Evolutionary conservation across 2,113 vertebrate genomes (phyloP), one percentile per base, ranked within the genome.

Genomic region (Plecotus auritus): DNA sequence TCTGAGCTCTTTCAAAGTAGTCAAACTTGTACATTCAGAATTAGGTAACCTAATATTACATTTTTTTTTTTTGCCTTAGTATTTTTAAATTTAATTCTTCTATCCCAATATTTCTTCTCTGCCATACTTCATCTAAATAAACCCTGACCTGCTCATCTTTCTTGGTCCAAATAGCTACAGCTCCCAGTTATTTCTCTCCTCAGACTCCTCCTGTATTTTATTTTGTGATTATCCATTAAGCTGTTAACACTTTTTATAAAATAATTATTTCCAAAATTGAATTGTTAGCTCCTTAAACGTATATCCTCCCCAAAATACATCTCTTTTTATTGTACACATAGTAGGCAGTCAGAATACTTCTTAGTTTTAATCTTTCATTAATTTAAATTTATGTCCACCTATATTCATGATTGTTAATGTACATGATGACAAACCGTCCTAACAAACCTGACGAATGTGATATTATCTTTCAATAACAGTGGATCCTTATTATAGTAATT

Each of bases 51-150:
- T 47, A 30, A 66, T 81, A n/a, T 30, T 84, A 12, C 0, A 66
- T 40, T 40, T 87, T 80, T 90, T 51, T 85, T 91, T 90, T 59
- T 82, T 93, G 47, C 23, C 22, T 77, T 37, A 22, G 30, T 85
- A 56, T 80, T 93, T 96, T 94, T 61, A 67, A 72, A 67, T 73
- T 80, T 73, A 82, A 26, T 88, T 93, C 45, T 85, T 20, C 5
- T 26, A 26, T 40, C 28, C 81, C 5, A 88, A 0, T 82, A 23
- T 90, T 85, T 92, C 32, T 95, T 82, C 49, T 81, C 18, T 80
- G 54, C 10, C 77, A 4, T 35, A 88, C n/a, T 91, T 95, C 47
- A 91, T 88, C 30, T 83, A 66, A 81, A 88, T 22, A 82, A 73
- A 51, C 10, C 40, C 59, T 77, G 54, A 77, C n/a, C 26, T 42